phyloP scores from a whole-genome alignment of 2,888 invertebrate species.

The Lithophane ornitopus region DNA sequence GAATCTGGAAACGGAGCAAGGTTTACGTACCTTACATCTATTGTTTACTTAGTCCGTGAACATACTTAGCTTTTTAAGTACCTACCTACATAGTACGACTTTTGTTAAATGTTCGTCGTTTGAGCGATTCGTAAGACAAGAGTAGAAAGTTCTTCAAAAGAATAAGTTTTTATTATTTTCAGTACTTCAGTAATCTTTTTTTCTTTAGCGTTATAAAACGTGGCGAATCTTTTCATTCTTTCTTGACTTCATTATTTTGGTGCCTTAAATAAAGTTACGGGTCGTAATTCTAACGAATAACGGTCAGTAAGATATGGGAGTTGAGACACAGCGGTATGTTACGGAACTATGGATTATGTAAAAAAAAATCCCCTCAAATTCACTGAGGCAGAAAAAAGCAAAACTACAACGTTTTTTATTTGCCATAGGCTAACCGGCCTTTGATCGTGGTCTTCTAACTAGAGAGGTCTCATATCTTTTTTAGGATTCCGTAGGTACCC shows the following conservation, averaged over 20 bases:
- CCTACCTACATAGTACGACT: background rate
- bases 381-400: conserved; percentile 23
- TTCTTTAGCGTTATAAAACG: background rate
- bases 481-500: background rate
- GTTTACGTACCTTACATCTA: conserved; percentile 6
- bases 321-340: background rate
- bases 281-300: background rate
- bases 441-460: conserved; percentile 34
- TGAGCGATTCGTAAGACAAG: conserved; percentile 1
- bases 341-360: background rate
- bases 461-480: background rate
- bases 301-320: background rate
- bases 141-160: background rate
- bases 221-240: background rate
- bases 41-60: conserved; percentile 16
- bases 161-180: background rate
- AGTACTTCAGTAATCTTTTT: conserved; percentile 1
- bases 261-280: background rate
- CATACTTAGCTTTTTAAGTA: background rate
- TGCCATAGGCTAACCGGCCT: conserved; percentile 4
- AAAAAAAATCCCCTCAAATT: background rate
- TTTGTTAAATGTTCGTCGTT: background rate
- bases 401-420: conserved; percentile 37
- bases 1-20: conserved; percentile 15
- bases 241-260: background rate